These are phyloP conservation scores for Plemyria rubiginata DNA, from an alignment of 2,888 invertebrate genomes.

Conservation along the genomic window DNA sequence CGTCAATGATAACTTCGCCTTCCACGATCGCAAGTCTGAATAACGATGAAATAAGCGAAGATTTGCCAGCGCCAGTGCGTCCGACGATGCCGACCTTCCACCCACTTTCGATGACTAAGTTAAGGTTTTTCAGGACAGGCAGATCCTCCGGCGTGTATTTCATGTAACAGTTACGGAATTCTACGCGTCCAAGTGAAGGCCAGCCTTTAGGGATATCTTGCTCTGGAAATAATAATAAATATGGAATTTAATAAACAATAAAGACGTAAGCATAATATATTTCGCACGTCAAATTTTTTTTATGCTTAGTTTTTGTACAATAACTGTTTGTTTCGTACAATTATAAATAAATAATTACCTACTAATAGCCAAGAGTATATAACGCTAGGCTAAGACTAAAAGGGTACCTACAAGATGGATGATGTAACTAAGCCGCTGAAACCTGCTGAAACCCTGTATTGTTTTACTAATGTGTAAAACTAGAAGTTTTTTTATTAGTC, in stretches of 20 bases:
- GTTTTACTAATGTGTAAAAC: no score
- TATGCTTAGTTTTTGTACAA: no score
- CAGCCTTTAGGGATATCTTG: conserved; percentile 86
- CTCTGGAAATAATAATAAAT: conserved; percentile 50
- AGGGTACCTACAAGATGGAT: no score
- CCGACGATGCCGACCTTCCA: conserved; percentile 93
- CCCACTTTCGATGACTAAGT: conserved; percentile 87
- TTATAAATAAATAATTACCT: no score
- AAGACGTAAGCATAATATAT: no score
- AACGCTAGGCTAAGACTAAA: no score
- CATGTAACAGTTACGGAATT: conserved; percentile 86
- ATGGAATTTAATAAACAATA: background rate
- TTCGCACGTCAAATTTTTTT: no score
- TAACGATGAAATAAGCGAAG: conserved; percentile 90
- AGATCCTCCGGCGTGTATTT: conserved; percentile 87
- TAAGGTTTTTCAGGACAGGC: conserved; percentile 90
- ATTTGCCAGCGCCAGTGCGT: conserved; percentile 94
- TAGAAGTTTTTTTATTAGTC: no score
- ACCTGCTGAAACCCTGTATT: no score
- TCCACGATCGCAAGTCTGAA: conserved; percentile 90
- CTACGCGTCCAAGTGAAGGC: conserved; percentile 88
- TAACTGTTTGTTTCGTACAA: no score
- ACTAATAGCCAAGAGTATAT: no score
- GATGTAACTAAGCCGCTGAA: no score
- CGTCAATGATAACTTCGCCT: conserved; percentile 90